Conservation (phyloP, 2,797 vertebrate genomes). For the Microchirus variegatus region DNA sequence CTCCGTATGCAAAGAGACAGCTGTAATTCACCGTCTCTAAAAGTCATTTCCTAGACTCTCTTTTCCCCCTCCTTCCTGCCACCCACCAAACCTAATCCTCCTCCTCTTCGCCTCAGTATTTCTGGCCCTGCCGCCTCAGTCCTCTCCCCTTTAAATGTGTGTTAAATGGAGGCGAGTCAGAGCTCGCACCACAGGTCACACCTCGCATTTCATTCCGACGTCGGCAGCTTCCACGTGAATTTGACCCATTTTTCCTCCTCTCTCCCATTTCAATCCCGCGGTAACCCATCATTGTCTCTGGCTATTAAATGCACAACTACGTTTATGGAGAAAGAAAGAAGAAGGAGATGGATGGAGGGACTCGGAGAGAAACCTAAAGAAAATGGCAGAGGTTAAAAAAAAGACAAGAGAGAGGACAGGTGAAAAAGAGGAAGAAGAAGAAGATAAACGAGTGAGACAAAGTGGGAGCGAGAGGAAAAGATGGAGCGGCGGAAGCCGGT, state of each 20-base stretch:
- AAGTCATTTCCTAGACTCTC: not conserved
- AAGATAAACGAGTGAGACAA: no score
- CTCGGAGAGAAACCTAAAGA: not conserved
- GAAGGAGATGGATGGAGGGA: not conserved
- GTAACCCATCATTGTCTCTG: no score
- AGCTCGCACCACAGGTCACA: conserved; percentile 24
- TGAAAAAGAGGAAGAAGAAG: not conserved
- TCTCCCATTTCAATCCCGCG: not conserved
- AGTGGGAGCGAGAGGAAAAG: not conserved
- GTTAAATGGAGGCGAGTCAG: conserved; percentile 43
- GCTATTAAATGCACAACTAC: no score
- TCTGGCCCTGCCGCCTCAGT: not conserved
- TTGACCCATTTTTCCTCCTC: not conserved
- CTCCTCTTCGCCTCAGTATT: not conserved
- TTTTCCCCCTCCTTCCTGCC: not conserved
- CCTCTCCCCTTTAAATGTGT: conserved; percentile 41
- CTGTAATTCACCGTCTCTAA: no score
- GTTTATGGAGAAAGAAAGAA: not conserved
- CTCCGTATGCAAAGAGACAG: not conserved
- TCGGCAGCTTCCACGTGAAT: not conserved
- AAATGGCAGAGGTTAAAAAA: no score
- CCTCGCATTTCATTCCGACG: no score
- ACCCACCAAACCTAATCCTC: not conserved
- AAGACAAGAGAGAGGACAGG: not conserved
- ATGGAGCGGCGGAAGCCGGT: not conserved